These are phyloP conservation scores for Dinocampus coccinellae DNA, from an alignment of 2,888 invertebrate genomes.

Conservation along the genomic window DNA sequence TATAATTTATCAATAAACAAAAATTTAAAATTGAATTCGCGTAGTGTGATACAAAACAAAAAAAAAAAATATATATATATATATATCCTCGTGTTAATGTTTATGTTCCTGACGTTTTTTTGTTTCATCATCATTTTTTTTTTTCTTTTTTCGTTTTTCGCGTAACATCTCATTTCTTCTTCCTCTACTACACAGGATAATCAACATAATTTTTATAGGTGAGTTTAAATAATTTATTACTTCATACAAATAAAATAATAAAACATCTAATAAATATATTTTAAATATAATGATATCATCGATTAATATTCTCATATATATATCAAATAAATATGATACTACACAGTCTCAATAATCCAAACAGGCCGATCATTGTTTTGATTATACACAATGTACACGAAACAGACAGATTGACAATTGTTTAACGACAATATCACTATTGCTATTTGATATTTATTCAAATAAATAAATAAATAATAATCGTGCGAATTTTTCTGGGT, in stretches of 20 bases:
- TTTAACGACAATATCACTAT: background rate
- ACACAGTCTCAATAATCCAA: background rate
- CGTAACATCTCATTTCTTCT: background rate
- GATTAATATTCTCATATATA: too few species aligned
- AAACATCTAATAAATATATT: too few species aligned
- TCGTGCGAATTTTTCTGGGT: background rate
- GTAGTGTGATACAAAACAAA: background rate
- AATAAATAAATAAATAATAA: background rate
- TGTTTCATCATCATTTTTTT: background rate
- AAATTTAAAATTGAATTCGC: background rate
- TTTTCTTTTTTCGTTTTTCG: background rate
- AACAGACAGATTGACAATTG: background rate
- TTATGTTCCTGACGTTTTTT: background rate
- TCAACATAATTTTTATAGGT: background rate
- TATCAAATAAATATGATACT: too few species aligned
- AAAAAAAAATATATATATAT: background rate
- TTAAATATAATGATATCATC: too few species aligned
- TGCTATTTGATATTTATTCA: background rate
- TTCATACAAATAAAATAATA: too few species aligned
- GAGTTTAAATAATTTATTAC: background rate
- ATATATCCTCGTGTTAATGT: background rate
- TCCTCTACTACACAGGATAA: background rate
- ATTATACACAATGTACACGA: background rate
- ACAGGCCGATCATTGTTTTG: background rate
- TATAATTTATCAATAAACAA: too few species aligned